Conservation (phyloP, 2,113 vertebrate genomes). For the Actenoides lindsayi region DNA sequence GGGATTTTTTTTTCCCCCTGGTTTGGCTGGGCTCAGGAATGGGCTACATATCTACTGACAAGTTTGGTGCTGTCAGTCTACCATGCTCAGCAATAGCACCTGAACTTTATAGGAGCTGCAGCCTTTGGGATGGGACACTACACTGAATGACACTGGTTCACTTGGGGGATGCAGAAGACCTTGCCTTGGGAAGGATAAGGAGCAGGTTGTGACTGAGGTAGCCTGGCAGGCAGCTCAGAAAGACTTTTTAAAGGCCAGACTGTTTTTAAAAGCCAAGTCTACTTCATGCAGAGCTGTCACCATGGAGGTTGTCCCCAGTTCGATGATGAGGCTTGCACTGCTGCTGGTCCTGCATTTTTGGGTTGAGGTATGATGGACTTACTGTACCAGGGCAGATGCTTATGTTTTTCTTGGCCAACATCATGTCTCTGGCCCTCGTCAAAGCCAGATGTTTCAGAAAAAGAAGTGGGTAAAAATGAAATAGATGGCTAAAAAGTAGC, state of each 20-base stretch:
- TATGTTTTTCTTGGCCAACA: background rate
- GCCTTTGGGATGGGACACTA: background rate
- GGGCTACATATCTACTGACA: background rate
- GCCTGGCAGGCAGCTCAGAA: background rate
- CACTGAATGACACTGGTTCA: background rate
- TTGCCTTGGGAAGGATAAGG: background rate
- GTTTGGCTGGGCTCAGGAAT: background rate
- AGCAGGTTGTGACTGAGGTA: background rate
- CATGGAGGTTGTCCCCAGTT: background rate
- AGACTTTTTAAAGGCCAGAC: background rate
- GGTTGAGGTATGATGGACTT: background rate
- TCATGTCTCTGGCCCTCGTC: background rate
- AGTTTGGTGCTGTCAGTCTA: background rate
- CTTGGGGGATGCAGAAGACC: background rate
- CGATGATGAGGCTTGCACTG: rapidly evolving
- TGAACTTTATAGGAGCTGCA: background rate
- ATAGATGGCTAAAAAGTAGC: background rate
- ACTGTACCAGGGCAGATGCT: background rate
- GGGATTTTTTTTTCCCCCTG: background rate
- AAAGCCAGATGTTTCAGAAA: background rate
- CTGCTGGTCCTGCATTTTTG: background rate
- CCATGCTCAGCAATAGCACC: rapidly evolving
- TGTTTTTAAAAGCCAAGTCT: background rate
- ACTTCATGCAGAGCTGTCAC: background rate
- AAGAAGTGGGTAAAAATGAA: background rate